Percentiles rank a stretch among this genome's conserved stretches.
Evolutionary conservation across 1,140 invertebrate species (phyloP).

Genomic region (Colletes latitarsis): DNA sequence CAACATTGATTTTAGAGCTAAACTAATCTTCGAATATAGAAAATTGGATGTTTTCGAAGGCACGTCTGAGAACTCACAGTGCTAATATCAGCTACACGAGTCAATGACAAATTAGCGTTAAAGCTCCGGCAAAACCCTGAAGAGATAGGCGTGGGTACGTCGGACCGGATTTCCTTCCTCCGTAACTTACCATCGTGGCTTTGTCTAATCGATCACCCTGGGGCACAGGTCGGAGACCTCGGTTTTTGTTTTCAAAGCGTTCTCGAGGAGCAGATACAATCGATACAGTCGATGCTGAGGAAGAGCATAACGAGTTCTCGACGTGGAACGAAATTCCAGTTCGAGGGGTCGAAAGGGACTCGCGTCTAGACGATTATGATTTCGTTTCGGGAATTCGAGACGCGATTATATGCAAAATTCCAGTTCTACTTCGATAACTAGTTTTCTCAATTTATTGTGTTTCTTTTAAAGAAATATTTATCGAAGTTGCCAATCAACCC

Average conservation of each 20-base stretch:
- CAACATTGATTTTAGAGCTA: too few species aligned
- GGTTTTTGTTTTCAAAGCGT: slow-evolving; percentile 38
- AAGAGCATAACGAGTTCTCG: slow-evolving; percentile 24
- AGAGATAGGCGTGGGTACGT: neutral
- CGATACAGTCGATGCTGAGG: slow-evolving; percentile 34
- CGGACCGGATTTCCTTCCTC: slow-evolving; percentile 56
- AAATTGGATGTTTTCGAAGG: too few species aligned
- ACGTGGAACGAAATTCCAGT: slow-evolving; percentile 24
- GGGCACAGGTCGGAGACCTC: slow-evolving; percentile 49
- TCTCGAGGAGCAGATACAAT: slow-evolving; percentile 33
- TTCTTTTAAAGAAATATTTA: too few species aligned
- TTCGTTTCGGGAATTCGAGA: neutral
- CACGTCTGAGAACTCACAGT: too few species aligned
- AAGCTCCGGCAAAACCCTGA: neutral
- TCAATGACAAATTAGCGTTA: too few species aligned
- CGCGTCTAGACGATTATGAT: neutral
- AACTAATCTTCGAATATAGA: too few species aligned
- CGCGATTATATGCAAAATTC: too few species aligned
- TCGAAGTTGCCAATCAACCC: too few species aligned
- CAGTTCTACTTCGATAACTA: too few species aligned
- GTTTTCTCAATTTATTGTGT: too few species aligned
- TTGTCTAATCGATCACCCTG: slow-evolving; percentile 48
- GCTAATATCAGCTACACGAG: too few species aligned
- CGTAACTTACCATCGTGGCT: slow-evolving; percentile 47
- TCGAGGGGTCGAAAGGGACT: neutral